Conservation (phyloP, 2,888 invertebrate genomes). For the Tetropium fuscum region DNA sequence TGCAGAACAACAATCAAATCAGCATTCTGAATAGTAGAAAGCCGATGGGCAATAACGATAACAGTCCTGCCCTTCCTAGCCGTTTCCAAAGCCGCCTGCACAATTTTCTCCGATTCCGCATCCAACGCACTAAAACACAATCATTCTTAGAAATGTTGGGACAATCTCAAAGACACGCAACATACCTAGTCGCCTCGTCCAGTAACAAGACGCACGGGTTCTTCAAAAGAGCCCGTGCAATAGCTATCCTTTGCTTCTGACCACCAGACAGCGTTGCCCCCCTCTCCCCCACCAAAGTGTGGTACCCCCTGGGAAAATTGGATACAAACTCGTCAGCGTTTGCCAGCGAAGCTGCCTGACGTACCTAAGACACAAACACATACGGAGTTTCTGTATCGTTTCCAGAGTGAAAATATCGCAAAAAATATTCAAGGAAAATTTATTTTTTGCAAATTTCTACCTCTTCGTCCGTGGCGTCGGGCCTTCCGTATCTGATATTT, state of each 20-base stretch:
- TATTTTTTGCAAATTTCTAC: conserved; percentile 62
- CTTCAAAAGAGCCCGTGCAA: conserved; percentile 93
- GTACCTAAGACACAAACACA: conserved; percentile 68
- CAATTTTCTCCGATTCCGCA: conserved; percentile 90
- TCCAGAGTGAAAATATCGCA: background rate
- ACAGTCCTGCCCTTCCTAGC: conserved; percentile 90
- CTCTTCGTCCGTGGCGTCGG: conserved; percentile 76
- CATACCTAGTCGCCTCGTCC: conserved; percentile 95
- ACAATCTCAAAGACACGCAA: background rate
- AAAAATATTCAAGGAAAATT: background rate
- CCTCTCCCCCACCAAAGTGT: conserved; percentile 89
- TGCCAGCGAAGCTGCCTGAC: conserved; percentile 84
- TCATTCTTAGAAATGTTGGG: background rate
- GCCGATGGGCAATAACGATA: conserved; percentile 93
- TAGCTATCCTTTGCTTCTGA: conserved; percentile 94
- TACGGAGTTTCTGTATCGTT: background rate
- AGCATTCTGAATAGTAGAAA: conserved; percentile 92
- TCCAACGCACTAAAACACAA: conserved; percentile 82
- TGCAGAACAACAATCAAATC: conserved; percentile 92
- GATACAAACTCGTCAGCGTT: conserved; percentile 93
- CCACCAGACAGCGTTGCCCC: conserved; percentile 95
- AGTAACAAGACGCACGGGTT: conserved; percentile 88
- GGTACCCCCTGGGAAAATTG: conserved; percentile 85
- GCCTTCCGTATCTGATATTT: conserved; percentile 92
- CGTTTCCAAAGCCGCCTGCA: conserved; percentile 88